A percentile compares a stretch with the other conserved stretches of the same genome.
phyloP scores from a whole-genome alignment of 2,113 vertebrate genomes.

The Carlito syrichta region DNA sequence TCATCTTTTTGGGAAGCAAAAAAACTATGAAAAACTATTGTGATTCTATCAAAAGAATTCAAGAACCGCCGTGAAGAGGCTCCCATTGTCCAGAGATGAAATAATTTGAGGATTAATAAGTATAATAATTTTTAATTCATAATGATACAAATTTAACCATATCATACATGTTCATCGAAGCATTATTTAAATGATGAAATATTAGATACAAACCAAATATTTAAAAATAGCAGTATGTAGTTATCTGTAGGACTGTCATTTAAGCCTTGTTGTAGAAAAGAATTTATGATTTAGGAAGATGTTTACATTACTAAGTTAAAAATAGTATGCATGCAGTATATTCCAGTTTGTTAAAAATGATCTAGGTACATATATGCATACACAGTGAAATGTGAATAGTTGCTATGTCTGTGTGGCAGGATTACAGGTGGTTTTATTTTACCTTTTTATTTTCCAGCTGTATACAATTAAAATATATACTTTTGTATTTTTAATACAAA shows the following conservation, averaged over 20 bases:
- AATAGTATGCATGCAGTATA: neutral
- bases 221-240: neutral
- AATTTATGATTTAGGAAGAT: slow-evolving; percentile 1
- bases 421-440: neutral
- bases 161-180: neutral
- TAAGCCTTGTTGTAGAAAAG: neutral
- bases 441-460: neutral
- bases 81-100: neutral
- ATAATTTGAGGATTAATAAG: neutral
- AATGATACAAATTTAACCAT: neutral
- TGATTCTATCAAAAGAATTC: neutral
- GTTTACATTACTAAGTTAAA: neutral
- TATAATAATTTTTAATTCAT: slow-evolving; percentile 26
- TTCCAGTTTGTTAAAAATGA: neutral
- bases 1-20: neutral
- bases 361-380: neutral
- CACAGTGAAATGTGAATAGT: neutral
- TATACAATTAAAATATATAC: neutral
- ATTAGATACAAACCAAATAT: neutral
- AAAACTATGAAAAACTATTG: neutral
- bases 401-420: neutral
- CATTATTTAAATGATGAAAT: neutral
- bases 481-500: neutral
- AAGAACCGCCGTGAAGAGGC: neutral
- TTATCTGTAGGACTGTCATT: neutral